Evolutionary conservation across 2,113 vertebrate species (phyloP).

Genomic region (Neoarius graeffei): DNA sequence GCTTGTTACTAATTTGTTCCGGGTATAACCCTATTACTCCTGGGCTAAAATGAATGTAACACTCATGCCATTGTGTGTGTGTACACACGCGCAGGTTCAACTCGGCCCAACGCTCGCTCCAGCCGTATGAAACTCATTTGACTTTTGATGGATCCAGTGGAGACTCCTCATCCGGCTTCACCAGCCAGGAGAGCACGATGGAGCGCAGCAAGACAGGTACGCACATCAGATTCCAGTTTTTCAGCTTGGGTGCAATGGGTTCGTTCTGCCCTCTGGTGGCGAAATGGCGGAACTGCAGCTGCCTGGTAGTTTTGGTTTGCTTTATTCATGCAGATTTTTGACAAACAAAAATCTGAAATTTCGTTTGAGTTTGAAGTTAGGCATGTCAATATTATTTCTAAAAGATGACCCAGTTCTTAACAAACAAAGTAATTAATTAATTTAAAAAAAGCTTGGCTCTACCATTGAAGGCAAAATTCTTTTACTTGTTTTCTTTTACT

Average conservation of each 20-base stretch:
- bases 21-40: no score
- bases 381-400: neutral
- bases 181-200: slow-evolving; percentile 87
- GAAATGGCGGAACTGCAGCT: neutral
- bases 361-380: neutral
- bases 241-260: neutral
- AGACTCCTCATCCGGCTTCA: slow-evolving; percentile 83
- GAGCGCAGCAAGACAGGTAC: slow-evolving; percentile 86
- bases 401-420: neutral
- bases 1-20: no score
- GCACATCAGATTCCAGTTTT: neutral
- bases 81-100: slow-evolving; percentile 69
- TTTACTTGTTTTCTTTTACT: neutral
- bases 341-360: neutral
- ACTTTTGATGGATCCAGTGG: slow-evolving; percentile 79
- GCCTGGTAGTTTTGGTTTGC: neutral
- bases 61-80: slow-evolving; percentile 7
- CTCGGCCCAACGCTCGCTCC: slow-evolving; percentile 69
- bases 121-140: slow-evolving; percentile 78
- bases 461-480: neutral
- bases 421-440: neutral
- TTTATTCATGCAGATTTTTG: neutral
- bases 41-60: neutral
- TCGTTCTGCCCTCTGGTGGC: slow-evolving; percentile 38
- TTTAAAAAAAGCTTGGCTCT: neutral